A percentile compares a stretch with the other conserved stretches of the same genome.
phyloP scores from a whole-genome alignment of 2,797 vertebrate genomes.

The Muscicapa striata region DNA sequence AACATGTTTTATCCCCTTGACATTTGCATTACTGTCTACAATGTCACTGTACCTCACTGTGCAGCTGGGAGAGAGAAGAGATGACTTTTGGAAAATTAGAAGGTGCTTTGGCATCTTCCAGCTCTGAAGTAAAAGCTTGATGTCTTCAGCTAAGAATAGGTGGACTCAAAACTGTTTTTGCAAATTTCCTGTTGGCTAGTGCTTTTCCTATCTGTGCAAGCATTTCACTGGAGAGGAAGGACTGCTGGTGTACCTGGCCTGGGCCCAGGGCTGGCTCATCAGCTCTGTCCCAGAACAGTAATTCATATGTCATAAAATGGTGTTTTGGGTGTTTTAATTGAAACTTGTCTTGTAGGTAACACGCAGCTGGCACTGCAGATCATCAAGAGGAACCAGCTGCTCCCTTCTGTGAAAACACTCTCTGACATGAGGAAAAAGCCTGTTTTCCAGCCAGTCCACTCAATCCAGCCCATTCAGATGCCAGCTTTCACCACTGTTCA shows the following conservation, averaged over 20 bases:
- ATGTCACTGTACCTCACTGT: rapidly evolving
- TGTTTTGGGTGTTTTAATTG: not conserved
- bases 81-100: not conserved
- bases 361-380: conserved; percentile 98
- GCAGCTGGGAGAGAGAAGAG: not conserved
- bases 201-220: not conserved
- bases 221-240: not conserved
- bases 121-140: not conserved
- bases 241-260: rapidly evolving
- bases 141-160: not conserved
- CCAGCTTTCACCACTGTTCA: conserved; percentile 90
- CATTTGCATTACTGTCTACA: not conserved
- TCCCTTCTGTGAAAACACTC: conserved; percentile 85
- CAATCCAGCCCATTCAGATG: conserved; percentile 88
- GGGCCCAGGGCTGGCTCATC: not conserved
- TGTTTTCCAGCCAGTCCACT: conserved; percentile 83
- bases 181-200: not conserved
- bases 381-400: conserved; percentile 97
- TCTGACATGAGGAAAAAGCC: conserved; percentile 90
- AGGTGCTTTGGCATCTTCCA: not conserved
- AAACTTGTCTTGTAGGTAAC: conserved; percentile 82
- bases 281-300: not conserved
- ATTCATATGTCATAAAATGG: not conserved
- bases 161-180: not conserved
- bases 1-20: not conserved